Percentiles rank a stretch among this genome's conserved stretches.
Evolutionary conservation across 2,888 invertebrate genomes (phyloP).

Genomic region (Plagodis dolabraria): DNA sequence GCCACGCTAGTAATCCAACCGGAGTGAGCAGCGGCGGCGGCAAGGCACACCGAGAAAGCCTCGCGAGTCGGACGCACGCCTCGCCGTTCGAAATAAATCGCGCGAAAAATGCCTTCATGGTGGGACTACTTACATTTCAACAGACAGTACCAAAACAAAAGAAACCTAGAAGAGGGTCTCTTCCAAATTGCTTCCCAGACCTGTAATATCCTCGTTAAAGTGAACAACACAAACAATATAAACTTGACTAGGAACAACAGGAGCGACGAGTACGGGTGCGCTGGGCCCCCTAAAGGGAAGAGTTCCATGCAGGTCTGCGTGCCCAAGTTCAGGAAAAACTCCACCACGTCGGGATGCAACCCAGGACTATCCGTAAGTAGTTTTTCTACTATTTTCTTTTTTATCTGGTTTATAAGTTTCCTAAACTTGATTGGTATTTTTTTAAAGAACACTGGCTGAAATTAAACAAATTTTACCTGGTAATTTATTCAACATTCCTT

Average conservation of each 20-base stretch:
- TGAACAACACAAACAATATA: conserved; percentile 90
- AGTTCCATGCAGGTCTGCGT: conserved; percentile 84
- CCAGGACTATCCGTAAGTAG: conserved; percentile 86
- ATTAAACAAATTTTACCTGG: not conserved
- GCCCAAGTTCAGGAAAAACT: conserved; percentile 81
- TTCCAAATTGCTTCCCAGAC: conserved; percentile 92
- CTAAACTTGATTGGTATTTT: not conserved
- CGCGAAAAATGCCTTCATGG: conserved; percentile 84
- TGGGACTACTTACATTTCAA: conserved; percentile 86
- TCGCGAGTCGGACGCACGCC: conserved; percentile 45
- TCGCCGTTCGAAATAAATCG: conserved; percentile 13
- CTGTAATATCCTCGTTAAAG: conserved; percentile 90
- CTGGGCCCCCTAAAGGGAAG: conserved; percentile 70
- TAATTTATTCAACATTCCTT: not conserved
- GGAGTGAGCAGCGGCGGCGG: not conserved
- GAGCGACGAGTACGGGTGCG: conserved; percentile 86
- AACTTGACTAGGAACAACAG: conserved; percentile 87
- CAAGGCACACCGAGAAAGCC: conserved; percentile 45
- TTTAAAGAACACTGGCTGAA: not conserved
- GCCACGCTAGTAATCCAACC: not conserved
- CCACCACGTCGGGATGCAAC: conserved; percentile 82
- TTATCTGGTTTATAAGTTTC: conserved; percentile 8
- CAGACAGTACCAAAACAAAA: conserved; percentile 80
- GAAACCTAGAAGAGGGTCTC: conserved; percentile 89
- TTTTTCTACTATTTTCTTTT: conserved; percentile 19